A percentile compares a stretch with the other conserved stretches of the same genome.
These are phyloP conservation scores for Celastrina argiolus DNA, from an alignment of 2,888 invertebrate species.

Conservation along the genomic window DNA sequence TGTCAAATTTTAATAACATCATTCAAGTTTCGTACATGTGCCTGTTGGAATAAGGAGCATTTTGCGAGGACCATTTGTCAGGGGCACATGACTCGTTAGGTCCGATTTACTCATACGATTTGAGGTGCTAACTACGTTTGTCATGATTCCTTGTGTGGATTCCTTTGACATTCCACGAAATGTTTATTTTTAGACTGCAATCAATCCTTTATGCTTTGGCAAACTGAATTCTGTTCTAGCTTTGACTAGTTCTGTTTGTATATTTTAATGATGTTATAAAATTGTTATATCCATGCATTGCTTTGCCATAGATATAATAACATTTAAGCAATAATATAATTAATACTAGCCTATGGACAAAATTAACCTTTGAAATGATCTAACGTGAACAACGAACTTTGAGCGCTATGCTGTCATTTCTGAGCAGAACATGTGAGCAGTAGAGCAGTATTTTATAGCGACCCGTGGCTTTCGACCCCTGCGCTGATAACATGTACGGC, in stretches of 20 bases:
- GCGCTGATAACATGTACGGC: too few species aligned
- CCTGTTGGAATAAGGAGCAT: slow-evolving; percentile 23
- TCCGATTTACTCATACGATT: slow-evolving; percentile 31
- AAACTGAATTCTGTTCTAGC: not conserved
- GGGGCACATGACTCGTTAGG: slow-evolving; percentile 37
- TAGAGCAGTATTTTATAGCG: too few species aligned
- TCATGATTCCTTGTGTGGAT: slow-evolving; percentile 35
- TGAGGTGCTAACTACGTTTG: slow-evolving; percentile 35
- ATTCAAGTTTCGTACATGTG: slow-evolving; percentile 23
- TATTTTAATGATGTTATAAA: not conserved
- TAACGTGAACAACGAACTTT: too few species aligned
- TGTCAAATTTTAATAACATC: slow-evolving; percentile 28
- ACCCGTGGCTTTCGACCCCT: too few species aligned
- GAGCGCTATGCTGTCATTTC: too few species aligned
- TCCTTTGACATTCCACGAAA: slow-evolving; percentile 12
- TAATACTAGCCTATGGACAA: too few species aligned
- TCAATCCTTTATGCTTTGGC: not conserved
- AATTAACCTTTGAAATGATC: too few species aligned
- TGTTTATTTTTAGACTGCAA: slow-evolving; percentile 8
- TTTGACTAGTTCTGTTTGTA: not conserved
- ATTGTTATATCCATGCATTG: not conserved
- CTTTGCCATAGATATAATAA: too few species aligned
- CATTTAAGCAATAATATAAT: too few species aligned
- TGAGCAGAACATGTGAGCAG: too few species aligned
- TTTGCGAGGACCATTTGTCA: slow-evolving; percentile 22